phyloP scores from a whole-genome alignment of 2,888 invertebrate species.

The Drosophila mercatorum region DNA sequence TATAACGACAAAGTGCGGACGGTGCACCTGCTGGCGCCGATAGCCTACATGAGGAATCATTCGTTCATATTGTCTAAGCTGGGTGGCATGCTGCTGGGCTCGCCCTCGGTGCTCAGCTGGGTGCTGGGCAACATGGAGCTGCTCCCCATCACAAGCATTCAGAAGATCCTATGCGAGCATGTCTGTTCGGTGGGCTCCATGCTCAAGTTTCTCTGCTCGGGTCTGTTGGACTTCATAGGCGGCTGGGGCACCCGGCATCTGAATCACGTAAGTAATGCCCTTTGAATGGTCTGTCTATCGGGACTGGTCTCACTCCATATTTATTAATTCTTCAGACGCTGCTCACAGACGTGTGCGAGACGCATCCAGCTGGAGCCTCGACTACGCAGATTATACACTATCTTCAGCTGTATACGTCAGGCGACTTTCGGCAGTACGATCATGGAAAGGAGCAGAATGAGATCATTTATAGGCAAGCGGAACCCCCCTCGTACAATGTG shows the following conservation, averaged over 20 bases:
- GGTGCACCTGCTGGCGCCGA: slow-evolving; percentile 89
- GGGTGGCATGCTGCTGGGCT: slow-evolving; percentile 83
- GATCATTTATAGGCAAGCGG: slow-evolving; percentile 85
- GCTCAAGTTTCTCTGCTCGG: slow-evolving; percentile 77
- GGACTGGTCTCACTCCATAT: not conserved
- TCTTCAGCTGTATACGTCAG: slow-evolving; percentile 87
- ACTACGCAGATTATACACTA: slow-evolving; percentile 90
- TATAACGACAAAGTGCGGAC: slow-evolving; percentile 89
- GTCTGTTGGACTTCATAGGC: slow-evolving; percentile 79
- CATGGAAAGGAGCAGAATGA: slow-evolving; percentile 86
- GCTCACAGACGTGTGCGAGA: slow-evolving; percentile 88
- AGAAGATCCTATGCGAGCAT: slow-evolving; percentile 81
- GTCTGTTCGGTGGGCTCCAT: slow-evolving; percentile 87
- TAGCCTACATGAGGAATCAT: slow-evolving; percentile 86
- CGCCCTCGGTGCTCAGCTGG: slow-evolving; percentile 77
- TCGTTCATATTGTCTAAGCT: slow-evolving; percentile 85
- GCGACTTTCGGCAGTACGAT: slow-evolving; percentile 87
- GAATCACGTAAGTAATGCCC: slow-evolving; percentile 74
- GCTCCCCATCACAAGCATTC: slow-evolving; percentile 85
- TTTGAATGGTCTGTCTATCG: no score
- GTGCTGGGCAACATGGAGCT: slow-evolving; percentile 86
- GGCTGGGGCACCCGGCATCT: slow-evolving; percentile 82
- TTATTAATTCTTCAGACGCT: slow-evolving; percentile 86
- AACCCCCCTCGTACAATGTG: slow-evolving; percentile 87
- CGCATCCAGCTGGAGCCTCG: slow-evolving; percentile 89